Conservation (phyloP, 2,888 invertebrate genomes). For the Bombylius discolor region DNA sequence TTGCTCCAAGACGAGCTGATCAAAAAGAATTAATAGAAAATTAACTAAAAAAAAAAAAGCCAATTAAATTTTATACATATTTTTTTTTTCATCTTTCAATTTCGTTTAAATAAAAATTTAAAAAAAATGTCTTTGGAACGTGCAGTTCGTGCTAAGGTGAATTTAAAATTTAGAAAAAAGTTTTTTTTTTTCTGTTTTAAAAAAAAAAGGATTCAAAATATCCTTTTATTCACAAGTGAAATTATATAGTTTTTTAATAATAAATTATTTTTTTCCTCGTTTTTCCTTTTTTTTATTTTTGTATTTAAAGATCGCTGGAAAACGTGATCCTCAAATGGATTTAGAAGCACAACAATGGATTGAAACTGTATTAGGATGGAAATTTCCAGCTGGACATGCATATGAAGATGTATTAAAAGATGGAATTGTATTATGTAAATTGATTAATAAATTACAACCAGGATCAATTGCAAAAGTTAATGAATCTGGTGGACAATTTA, state of each 20-base stretch:
- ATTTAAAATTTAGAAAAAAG: neutral
- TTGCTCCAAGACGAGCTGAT: constrained; percentile 17
- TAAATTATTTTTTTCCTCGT: neutral
- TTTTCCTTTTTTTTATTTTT: neutral
- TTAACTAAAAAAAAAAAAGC: too few relatives aligned
- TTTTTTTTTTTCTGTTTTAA: neutral
- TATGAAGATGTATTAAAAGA: constrained; percentile 87
- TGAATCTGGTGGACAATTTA: constrained; percentile 91
- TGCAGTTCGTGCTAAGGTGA: constrained; percentile 81
- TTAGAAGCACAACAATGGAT: constrained; percentile 88
- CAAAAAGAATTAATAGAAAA: constrained; percentile 19
- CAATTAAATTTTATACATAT: too few relatives aligned
- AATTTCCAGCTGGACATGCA: constrained; percentile 65
- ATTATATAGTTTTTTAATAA: too few relatives aligned
- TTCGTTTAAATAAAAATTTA: neutral
- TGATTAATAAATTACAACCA: constrained; percentile 88
- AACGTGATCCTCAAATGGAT: constrained; percentile 71
- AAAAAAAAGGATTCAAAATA: neutral
- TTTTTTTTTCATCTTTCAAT: too few relatives aligned
- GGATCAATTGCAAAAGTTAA: constrained; percentile 85
- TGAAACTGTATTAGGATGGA: constrained; percentile 71
- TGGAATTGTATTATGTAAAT: constrained; percentile 81
- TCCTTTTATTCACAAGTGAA: too few relatives aligned
- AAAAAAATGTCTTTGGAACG: constrained; percentile 78
- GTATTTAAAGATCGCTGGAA: constrained; percentile 56